phyloP scores from a whole-genome alignment of 2,888 invertebrate genomes.

The Dicroscelio sp. region DNA sequence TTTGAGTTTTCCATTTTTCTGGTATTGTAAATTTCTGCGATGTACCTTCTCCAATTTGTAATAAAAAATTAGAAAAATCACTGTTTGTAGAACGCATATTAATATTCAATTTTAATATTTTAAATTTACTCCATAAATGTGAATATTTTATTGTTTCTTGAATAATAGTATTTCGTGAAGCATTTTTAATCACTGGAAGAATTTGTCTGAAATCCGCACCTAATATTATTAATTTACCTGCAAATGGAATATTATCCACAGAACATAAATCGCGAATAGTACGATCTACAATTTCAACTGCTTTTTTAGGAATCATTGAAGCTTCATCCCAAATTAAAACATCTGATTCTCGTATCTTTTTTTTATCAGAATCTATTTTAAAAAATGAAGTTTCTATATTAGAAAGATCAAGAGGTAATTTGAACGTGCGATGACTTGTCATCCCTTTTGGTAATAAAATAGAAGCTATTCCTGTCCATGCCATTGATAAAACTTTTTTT shows the following conservation, averaged over 20 bases:
- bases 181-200: conserved; percentile 38
- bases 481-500: too few relatives aligned
- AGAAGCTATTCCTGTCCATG: too few relatives aligned
- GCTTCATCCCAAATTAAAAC: conserved; percentile 30
- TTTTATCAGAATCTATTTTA: too few relatives aligned
- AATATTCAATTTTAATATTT: conserved; percentile 17
- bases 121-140: conserved; percentile 28
- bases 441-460: too few relatives aligned
- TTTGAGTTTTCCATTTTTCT: conserved; percentile 32
- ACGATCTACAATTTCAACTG: conserved; percentile 1
- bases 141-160: conserved; percentile 21
- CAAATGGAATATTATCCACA: too few relatives aligned
- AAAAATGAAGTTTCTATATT: too few relatives aligned
- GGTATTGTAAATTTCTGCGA: conserved; percentile 7
- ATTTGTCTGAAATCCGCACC: not conserved
- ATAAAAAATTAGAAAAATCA: conserved; percentile 19
- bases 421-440: too few relatives aligned
- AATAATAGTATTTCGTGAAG: not conserved
- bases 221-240: not conserved
- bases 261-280: conserved; percentile 10
- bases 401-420: too few relatives aligned
- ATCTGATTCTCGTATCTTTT: too few relatives aligned
- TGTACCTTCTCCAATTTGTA: conserved; percentile 37
- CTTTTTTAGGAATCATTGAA: conserved; percentile 33
- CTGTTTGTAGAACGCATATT: conserved; percentile 28